phyloP scores from a whole-genome alignment of 2,113 vertebrate species.

The Scalopus aquaticus region DNA sequence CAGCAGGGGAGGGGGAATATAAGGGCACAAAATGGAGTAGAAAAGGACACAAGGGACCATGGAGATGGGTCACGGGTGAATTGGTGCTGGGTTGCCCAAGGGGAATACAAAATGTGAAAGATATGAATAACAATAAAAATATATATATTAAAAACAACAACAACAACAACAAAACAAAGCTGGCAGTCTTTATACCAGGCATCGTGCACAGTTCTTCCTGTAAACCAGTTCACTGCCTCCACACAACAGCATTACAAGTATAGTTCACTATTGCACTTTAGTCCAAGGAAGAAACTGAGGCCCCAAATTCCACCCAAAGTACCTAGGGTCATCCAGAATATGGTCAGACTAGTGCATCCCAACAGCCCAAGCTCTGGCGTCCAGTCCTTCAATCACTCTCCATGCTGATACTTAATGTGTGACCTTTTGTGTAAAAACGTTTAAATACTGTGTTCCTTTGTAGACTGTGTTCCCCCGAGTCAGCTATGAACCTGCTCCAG shows the following conservation, averaged over 20 bases:
- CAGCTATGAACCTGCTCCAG: too few relatives aligned
- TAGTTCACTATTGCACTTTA: background rate
- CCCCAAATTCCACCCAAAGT: accelerated
- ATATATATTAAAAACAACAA: too few relatives aligned
- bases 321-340: background rate
- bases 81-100: too few relatives aligned
- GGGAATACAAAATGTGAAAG: too few relatives aligned
- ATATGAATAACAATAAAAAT: too few relatives aligned
- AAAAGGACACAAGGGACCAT: too few relatives aligned
- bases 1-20: too few relatives aligned
- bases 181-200: background rate
- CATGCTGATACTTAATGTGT: background rate
- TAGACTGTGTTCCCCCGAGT: background rate
- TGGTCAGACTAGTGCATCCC: background rate
- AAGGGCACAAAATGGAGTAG: too few relatives aligned
- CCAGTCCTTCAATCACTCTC: background rate
- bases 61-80: too few relatives aligned
- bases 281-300: background rate
- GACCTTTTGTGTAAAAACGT: background rate
- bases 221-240: background rate
- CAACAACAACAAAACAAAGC: too few relatives aligned
- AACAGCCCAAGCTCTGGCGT: background rate
- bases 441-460: background rate
- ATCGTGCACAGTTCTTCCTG: background rate
- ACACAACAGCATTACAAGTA: too few relatives aligned